Conservation (phyloP, 2,797 vertebrate genomes). For the Diceros bicornis region DNA sequence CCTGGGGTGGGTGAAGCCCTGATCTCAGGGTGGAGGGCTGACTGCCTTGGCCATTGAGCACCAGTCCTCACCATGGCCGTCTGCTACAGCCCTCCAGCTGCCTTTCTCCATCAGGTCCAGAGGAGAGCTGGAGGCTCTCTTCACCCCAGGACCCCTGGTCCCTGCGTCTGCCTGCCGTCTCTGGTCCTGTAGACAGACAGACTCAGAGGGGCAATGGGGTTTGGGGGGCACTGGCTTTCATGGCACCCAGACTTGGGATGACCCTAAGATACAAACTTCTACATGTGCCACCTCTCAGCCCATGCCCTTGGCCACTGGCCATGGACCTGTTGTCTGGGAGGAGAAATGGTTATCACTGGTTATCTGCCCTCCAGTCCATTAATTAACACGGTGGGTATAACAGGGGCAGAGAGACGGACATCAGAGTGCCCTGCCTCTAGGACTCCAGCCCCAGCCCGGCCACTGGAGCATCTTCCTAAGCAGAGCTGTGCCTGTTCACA, state of each 20-base stretch:
- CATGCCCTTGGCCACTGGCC: not conserved
- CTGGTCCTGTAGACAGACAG: constrained; percentile 14
- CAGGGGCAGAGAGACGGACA: not conserved
- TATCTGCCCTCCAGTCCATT: not conserved
- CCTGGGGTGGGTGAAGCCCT: not conserved
- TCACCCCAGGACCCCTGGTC: not conserved
- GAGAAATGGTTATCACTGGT: not conserved
- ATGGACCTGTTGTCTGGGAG: not conserved
- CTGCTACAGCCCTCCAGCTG: not conserved
- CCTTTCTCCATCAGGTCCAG: not conserved
- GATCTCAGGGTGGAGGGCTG: not conserved
- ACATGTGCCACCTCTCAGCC: not conserved
- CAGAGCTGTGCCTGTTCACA: not conserved
- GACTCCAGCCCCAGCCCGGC: not conserved
- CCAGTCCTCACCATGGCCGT: not conserved
- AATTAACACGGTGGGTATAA: not conserved
- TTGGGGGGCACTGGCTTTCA: not conserved
- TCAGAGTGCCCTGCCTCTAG: not conserved
- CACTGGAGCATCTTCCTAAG: not conserved
- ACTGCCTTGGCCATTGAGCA: not conserved
- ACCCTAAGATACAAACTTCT: not conserved
- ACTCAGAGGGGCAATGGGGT: not conserved
- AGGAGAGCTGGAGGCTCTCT: not conserved
- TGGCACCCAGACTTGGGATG: not conserved
- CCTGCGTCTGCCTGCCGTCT: not conserved